Conservation (phyloP, 1,140 invertebrate genomes). For the Sitobion miscanthi region DNA sequence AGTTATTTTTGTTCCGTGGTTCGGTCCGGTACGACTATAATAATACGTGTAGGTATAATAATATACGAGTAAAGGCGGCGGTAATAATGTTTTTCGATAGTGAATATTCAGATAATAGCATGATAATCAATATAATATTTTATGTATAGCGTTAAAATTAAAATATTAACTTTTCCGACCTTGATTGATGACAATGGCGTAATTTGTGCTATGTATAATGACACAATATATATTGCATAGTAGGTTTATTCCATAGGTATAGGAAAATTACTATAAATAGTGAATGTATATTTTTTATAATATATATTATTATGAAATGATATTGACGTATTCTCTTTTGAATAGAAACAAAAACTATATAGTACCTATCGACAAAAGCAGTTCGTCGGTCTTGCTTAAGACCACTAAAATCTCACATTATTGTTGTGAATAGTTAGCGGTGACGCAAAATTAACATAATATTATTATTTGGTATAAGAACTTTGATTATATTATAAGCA, state of each 20-base stretch:
- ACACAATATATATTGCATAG: not conserved
- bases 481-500: not conserved
- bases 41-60: too few relatives aligned
- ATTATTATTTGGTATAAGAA: not conserved
- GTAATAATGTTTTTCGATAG: not conserved
- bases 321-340: not conserved
- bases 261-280: not conserved
- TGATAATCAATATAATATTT: not conserved
- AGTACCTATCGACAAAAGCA: not conserved
- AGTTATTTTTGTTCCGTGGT: not conserved
- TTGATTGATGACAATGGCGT: not conserved
- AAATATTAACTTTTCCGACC: not conserved
- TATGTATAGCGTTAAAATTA: not conserved
- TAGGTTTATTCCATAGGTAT: not conserved
- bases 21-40: too few relatives aligned
- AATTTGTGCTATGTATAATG: not conserved
- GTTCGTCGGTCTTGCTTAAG: not conserved
- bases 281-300: not conserved
- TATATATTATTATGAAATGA: not conserved
- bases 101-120: not conserved
- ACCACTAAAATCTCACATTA: not conserved
- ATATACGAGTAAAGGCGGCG: not conserved
- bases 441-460: not conserved
- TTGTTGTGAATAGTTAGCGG: not conserved
- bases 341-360: not conserved